Base-by-base conservation (phyloP, 1,140 invertebrate species). In the Camponotus floridanus region DNA sequence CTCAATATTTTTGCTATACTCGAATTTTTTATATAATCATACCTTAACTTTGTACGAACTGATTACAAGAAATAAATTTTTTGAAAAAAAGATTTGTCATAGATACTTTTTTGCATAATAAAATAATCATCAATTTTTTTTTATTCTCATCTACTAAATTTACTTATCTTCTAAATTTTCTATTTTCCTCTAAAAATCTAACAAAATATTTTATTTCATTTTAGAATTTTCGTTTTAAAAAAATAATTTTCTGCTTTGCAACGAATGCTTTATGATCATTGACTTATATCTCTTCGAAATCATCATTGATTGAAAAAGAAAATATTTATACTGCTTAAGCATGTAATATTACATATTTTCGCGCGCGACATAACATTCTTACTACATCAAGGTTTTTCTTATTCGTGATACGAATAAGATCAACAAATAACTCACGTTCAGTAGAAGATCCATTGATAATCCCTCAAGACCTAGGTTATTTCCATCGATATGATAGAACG, bases 351-450 rank as follows among this genome's bases (percentile, higher is more conserved):
- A 51, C 48, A 57, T 1, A 33, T 65, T 31, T 36, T 61, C 18
- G 6, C 26, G 21, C 51, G 21, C 51, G 42, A 70, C 36, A 15
- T 2, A n/a, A 15, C 9, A 36, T 45, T 45, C 26, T 36, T 78
- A 78, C n/a, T 21, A 33, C 31, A 64, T 42, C 6, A 64, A 26
- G 15, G 5, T 65, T 65, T n/a, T n/a, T n/a, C n/a, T n/a, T 18
- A 61, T 65, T 13, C 59, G 61, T 78, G 76, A 78, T 65, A 36
- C 18, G 61, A 78, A 65, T 78, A 21, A 18, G 9, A 64, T 36
- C 18, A n/a, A 64, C 26, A 21, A 62, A 42, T 51, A 51, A 51
- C 48, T 51, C 15, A 45, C 36, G 1, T 26, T 18, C 7, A 8
- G 8, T 51, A 42, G 7, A 51, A 26, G 26, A 48, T 5, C 11